These are phyloP conservation scores for Manduca sexta DNA, from an alignment of 1,140 invertebrate species.

Conservation along the genomic window DNA sequence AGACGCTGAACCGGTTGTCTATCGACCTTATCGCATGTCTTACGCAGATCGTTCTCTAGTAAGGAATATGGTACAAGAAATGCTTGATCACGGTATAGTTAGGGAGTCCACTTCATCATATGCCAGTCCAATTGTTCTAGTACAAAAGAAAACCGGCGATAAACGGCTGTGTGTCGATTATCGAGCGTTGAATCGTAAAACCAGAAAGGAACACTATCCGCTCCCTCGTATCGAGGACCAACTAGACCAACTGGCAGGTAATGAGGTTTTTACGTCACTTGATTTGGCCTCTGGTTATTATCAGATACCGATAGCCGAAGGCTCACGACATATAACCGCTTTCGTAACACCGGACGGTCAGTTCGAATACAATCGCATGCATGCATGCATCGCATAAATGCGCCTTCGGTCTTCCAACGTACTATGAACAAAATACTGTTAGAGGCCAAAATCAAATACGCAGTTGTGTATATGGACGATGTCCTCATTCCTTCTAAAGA, in stretches of 20 bases:
- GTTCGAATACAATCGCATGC: too few relatives aligned
- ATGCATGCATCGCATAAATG: too few relatives aligned
- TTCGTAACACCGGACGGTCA: too few relatives aligned
- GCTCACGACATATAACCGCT: too few relatives aligned
- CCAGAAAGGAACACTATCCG: background rate
- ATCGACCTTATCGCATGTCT: too few relatives aligned
- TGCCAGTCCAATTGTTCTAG: background rate
- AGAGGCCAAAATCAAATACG: too few relatives aligned
- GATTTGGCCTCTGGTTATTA: conserved; percentile 4
- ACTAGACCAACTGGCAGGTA: too few relatives aligned
- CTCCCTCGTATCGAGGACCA: conserved; percentile 1
- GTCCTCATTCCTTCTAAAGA: too few relatives aligned
- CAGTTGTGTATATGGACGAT: too few relatives aligned
- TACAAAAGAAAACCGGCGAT: background rate
- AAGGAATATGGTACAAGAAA: background rate
- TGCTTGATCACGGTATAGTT: background rate
- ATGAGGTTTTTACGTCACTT: too few relatives aligned
- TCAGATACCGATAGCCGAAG: background rate
- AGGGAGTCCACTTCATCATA: background rate
- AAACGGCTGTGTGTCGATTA: background rate
- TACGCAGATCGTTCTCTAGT: background rate
- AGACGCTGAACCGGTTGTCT: too few relatives aligned
- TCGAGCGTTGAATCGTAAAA: background rate
- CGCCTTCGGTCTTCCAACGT: too few relatives aligned
- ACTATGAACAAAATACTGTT: background rate